Evolutionary conservation across 2,888 invertebrate genomes (phyloP).

Genomic region (Drosophila birchii): DNA sequence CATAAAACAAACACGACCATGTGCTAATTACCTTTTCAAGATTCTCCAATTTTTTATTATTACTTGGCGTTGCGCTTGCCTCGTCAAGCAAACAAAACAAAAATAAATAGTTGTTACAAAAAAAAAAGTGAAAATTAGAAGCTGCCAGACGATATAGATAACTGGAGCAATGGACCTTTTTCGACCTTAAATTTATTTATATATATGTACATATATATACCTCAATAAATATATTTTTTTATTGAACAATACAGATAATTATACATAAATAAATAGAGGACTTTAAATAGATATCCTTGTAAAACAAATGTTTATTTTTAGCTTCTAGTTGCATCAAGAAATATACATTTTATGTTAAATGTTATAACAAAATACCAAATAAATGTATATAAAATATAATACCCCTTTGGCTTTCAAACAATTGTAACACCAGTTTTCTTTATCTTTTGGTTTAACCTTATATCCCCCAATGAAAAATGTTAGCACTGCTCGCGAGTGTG

Average conservation of each 20-base stretch:
- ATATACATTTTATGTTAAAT: neutral
- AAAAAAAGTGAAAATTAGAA: constrained; percentile 1
- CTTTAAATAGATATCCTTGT: neutral
- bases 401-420: constrained; percentile 1
- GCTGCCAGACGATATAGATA: neutral
- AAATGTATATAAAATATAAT: neutral
- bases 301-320: neutral
- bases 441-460: constrained; percentile 2
- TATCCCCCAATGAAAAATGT: constrained; percentile 29
- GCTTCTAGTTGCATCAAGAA: neutral
- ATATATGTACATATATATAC: neutral
- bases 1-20: constrained; percentile 56
- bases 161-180: constrained; percentile 3
- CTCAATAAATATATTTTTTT: no score
- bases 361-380: neutral
- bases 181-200: no score
- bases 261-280: neutral
- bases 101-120: constrained; percentile 15
- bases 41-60: constrained; percentile 71
- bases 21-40: constrained; percentile 74
- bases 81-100: constrained; percentile 35
- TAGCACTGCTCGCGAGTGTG: constrained; percentile 15
- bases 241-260: fast-evolving
- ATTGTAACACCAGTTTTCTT: neutral
- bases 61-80: constrained; percentile 35